Evolutionary conservation across 1,140 invertebrate species (phyloP), one percentile per base, ranked within the genome.

Genomic region (Trissolcus basalis): DNA sequence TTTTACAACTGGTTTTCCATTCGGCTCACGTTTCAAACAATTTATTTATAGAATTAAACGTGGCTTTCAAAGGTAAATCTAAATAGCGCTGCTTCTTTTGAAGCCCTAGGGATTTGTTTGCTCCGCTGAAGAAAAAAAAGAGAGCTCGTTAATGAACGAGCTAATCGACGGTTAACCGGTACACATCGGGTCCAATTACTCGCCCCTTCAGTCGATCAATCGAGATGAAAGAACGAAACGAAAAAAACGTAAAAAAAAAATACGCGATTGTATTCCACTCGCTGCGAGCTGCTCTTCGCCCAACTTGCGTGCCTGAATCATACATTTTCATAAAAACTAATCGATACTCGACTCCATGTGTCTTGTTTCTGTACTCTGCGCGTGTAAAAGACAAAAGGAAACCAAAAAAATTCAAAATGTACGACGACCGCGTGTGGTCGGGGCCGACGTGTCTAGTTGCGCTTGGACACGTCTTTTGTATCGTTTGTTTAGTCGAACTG

Each of bases 301-400:
- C 85, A 84, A 87, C 79, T 86, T 85, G 87, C 86, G 86, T 88
- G 86, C 86, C 86, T 88, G 80, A 85, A 76, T 75, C 44, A 64
- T 73, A 60, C 13, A 59, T 70, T 78, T 74, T 54, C 51, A 69
- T 65, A 71, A 67, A 70, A 36, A 61, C 71, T 60, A 43, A 33
- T 50, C 68, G 67, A 53, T 12, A 70, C 61, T 60, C 64, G 61
- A 70, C 65, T 69, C 6, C 65, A 51, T 72, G 56, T 77, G 69
- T 73, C 69, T 73, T 49, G 76, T 78, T 70, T 59, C 60, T 67
- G 50, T 73, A 78, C 55, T 61, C 45, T 32, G 33, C 49, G 45
- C 50, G 63, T 50, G 41, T 58, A 56, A 13, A 56, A 14, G 45
- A 59, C 43, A 39, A 10, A 8, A 45, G 15, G 27, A 33, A 50